Percentiles rank a stretch among this genome's conserved stretches.
These are phyloP conservation scores for Pelecanoides urinatrix DNA, from an alignment of 2,113 vertebrate genomes.

Conservation along the genomic window DNA sequence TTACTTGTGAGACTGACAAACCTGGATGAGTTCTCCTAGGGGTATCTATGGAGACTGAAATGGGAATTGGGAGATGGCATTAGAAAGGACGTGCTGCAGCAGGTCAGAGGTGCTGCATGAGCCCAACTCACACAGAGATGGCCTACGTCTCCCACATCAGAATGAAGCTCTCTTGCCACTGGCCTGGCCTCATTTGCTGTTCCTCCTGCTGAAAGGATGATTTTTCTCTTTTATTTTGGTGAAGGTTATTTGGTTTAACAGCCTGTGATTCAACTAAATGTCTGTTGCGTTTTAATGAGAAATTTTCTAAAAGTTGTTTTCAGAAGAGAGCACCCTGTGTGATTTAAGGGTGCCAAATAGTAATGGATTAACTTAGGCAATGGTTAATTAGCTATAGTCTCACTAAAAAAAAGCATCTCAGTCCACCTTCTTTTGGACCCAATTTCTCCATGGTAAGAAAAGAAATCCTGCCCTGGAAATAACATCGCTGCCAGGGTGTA, in stretches of 20 bases:
- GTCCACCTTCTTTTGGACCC: not conserved
- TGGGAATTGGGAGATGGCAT: not conserved
- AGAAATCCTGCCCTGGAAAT: not conserved
- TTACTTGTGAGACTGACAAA: not conserved
- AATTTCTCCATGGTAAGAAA: not conserved
- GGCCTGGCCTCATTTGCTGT: not conserved
- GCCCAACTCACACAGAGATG: fast-evolving
- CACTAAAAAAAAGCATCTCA: not conserved
- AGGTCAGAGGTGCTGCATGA: not conserved
- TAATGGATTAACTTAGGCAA: not conserved
- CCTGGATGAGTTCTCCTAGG: not conserved
- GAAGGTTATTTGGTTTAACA: not conserved
- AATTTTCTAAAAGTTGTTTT: not conserved
- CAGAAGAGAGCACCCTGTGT: not conserved
- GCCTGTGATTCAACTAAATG: not conserved
- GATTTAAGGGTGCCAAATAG: not conserved
- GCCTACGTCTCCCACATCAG: not conserved
- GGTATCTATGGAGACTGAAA: not conserved
- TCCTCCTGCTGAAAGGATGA: not conserved
- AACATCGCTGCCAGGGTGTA: not conserved
- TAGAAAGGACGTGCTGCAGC: not conserved
- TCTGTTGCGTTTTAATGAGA: not conserved
- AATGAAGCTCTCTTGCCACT: not conserved
- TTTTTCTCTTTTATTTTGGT: not conserved
- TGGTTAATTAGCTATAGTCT: not conserved